Conservation (phyloP, 2,797 vertebrate genomes). For the Prunella strophiata region DNA sequence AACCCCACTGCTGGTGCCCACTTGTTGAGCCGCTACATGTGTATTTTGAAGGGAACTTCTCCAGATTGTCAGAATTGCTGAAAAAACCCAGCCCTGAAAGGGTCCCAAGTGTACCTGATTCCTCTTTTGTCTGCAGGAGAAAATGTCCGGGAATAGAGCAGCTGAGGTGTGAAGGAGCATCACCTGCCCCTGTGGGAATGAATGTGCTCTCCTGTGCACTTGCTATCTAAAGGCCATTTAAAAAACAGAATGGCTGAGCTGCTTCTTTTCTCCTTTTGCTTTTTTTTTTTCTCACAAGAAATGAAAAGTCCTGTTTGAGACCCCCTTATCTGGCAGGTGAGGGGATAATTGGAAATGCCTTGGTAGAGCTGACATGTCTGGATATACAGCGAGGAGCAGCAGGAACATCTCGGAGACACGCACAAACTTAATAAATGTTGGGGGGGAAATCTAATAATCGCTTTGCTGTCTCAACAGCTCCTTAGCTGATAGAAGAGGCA, state of each 20-base stretch:
- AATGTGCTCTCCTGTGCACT: not conserved
- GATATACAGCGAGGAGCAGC: not conserved
- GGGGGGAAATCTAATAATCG: not conserved
- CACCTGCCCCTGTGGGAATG: not conserved
- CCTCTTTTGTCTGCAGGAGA: not conserved
- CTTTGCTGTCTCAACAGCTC: not conserved
- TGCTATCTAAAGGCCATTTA: not conserved
- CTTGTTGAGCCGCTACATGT: not conserved
- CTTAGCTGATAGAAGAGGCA: not conserved
- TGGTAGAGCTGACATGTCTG: not conserved
- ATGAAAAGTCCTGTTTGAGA: not conserved
- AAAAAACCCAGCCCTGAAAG: not conserved
- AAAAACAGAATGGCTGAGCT: not conserved
- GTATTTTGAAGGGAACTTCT: not conserved
- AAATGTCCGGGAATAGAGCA: not conserved
- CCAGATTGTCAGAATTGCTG: not conserved
- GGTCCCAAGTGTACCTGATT: not conserved
- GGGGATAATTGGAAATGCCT: not conserved
- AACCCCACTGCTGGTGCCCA: not conserved
- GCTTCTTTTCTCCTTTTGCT: not conserved
- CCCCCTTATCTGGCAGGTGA: not conserved
- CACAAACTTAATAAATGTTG: not conserved
- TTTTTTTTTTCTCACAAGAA: not conserved
- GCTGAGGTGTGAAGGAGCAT: not conserved
- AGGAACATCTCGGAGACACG: not conserved